A percentile compares a stretch with the other conserved stretches of the same genome.
Conservation (phyloP, 2,888 invertebrate genomes). For the Acanthopleura granulata region DNA sequence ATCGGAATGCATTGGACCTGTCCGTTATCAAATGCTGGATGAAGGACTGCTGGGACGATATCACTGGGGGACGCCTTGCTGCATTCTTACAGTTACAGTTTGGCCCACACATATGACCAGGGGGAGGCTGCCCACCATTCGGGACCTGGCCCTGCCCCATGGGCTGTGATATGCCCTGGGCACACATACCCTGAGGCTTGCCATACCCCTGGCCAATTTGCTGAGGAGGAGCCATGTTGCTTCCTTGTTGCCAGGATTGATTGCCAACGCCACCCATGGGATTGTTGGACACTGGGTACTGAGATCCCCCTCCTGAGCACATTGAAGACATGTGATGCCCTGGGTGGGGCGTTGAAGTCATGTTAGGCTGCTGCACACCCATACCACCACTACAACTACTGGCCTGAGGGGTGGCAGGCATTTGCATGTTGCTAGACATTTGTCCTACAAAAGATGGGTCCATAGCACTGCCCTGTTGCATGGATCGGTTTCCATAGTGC, state of each 20-base stretch:
- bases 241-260: slow-evolving; percentile 12
- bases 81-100: slow-evolving; percentile 11
- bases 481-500: background rate
- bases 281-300: background rate
- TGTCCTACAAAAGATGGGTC: slow-evolving; percentile 7
- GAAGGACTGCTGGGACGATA: slow-evolving; percentile 63
- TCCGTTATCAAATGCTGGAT: slow-evolving; percentile 66
- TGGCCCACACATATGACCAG: slow-evolving; percentile 16
- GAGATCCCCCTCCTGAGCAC: background rate
- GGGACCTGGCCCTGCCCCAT: background rate
- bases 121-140: background rate
- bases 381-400: background rate
- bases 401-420: background rate
- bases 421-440: background rate
- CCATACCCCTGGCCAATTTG: background rate
- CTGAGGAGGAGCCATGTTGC: background rate
- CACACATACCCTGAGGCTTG: slow-evolving; percentile 8
- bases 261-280: background rate
- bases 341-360: background rate
- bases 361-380: background rate
- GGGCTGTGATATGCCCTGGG: background rate
- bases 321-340: background rate
- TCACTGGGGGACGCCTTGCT: slow-evolving; percentile 46
- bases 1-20: slow-evolving; percentile 64
- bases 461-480: slow-evolving; percentile 13